Evolutionary conservation across 2,113 vertebrate genomes (phyloP), one percentile per base, ranked within the genome.

Genomic region (Nothobranchius furzeri): DNA sequence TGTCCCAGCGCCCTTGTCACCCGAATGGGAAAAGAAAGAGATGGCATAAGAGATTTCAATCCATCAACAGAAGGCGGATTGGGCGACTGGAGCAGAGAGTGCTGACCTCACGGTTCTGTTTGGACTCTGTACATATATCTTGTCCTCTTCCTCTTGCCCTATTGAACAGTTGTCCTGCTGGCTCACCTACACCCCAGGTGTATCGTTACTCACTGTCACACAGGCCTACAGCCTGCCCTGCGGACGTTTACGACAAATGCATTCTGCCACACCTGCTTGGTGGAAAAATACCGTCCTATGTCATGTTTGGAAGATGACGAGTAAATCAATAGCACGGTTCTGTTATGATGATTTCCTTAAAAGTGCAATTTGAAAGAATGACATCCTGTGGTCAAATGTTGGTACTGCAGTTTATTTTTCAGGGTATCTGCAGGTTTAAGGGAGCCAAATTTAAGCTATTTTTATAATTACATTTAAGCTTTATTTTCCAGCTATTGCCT

Each of bases 201-300:
- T 48, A 30, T 84, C 78, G 37, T 92, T 82, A 82, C 9, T 90
- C 87, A 88, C 75, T 88, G 87, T 85, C 88, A 79, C 62, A 76
- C 56, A 58, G 64, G 48, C n/a, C 58, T 49, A 49, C 55, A 7
- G 30, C 64, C 53, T 40, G 68, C 74, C 40, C 63, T 42, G 59
- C 60, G 51, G 67, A 40, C 70, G 24, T 55, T 52, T 63, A 52
- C 24, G 12, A 46, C 50, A 40, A 46, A 63, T 57, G 30, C 51
- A n/a, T 54, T 25, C 50, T 60, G 60, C 52, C 64, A 45, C 78
- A 73, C 40, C 17, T 69, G 76, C 62, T 59, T 62, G 35, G 36
- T 60, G 55, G 60, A 30, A 59, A 68, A 68, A 60, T 62, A 46
- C 75, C 62, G 49, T 17, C 42, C 55, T 14, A 0, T 60, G 67